A percentile compares a stretch with the other conserved stretches of the same genome.
phyloP scores from a whole-genome alignment of 1,140 invertebrate species.

The Sitodiplosis mosellana region DNA sequence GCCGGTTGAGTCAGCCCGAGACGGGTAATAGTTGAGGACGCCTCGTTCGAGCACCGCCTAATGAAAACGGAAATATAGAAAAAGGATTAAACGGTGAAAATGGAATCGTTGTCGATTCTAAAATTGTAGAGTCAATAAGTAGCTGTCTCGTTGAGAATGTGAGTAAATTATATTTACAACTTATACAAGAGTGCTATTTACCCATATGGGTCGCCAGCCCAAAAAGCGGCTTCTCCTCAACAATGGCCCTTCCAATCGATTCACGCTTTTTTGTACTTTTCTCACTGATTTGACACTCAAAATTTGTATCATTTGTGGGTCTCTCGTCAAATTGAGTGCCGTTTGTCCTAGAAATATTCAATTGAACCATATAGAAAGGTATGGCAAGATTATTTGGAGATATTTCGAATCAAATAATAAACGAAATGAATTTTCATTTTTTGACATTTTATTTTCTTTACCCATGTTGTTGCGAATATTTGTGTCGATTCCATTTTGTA shows the following conservation, averaged over 20 bases:
- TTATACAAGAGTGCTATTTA: no score
- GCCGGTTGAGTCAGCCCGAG: constrained; percentile 38
- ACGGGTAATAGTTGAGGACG: constrained; percentile 43
- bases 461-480: constrained; percentile 31
- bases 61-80: no score
- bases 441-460: constrained; percentile 8
- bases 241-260: constrained; percentile 43
- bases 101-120: no score
- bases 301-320: constrained; percentile 42
- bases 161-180: no score
- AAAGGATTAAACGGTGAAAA: no score
- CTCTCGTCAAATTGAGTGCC: constrained; percentile 38
- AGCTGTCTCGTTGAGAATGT: no score
- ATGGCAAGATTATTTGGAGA: no score
- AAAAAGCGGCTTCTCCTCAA: constrained; percentile 40
- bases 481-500: constrained; percentile 40
- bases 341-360: constrained; percentile 39
- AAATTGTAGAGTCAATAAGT: no score
- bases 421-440: background rate
- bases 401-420: no score
- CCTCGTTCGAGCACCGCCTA: constrained; percentile 44
- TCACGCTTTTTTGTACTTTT: constrained; percentile 33
- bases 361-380: no score
- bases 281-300: constrained; percentile 41
- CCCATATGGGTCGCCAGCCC: no score